Base-by-base conservation (phyloP, 2,113 vertebrate species). In the Clarias batrachus region DNA sequence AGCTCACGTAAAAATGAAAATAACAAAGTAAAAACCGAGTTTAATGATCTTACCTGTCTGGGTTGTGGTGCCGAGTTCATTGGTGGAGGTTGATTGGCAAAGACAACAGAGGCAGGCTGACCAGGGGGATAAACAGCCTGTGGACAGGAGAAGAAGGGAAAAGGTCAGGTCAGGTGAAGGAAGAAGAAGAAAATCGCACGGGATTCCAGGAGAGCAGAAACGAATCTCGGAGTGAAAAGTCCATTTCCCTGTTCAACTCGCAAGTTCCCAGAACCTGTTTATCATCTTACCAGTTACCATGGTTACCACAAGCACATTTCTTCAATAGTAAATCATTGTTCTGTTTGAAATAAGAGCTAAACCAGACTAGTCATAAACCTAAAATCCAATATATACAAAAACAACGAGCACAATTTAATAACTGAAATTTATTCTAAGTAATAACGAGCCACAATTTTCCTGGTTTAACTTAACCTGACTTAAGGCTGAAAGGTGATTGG, bases 31-130 rank as follows among this genome's bases (percentile, higher is more conserved):
- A 25, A 78, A 48, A 25, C 1, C 12, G 10, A 23, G 21, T 21
- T 33, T 13, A 70, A 66, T 33, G 17, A 33, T 83, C 63, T 10
- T 97, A 99, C 98, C 96, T 97, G 98, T 94, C 97, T 96, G 88
- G 97, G 95, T 93, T 98, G 97, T 90, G 96, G 97, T 95, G 97
- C 96, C 91, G 97, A 97, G 95, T 97, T 99, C 98, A 99, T 99
- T 97, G 97, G 97, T 95, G 97, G 96, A 93, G 96, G 95, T 93
- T 94, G 95, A 93, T 96, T 95, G 86, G 97, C 95, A 95, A 96
- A 98, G 93, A 98, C 97, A 93, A 99, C 97, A 95, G 98, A 97
- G 92, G 96, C 91, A 89, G 94, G 92, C 93, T 98, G 97, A 93
- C 96, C 97, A 84, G 96, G 95, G 93, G 97, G 95, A 94, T 97